A percentile compares a stretch with the other conserved stretches of the same genome.
Conservation (phyloP, 2,113 vertebrate species). For the Eolophus roseicapilla region DNA sequence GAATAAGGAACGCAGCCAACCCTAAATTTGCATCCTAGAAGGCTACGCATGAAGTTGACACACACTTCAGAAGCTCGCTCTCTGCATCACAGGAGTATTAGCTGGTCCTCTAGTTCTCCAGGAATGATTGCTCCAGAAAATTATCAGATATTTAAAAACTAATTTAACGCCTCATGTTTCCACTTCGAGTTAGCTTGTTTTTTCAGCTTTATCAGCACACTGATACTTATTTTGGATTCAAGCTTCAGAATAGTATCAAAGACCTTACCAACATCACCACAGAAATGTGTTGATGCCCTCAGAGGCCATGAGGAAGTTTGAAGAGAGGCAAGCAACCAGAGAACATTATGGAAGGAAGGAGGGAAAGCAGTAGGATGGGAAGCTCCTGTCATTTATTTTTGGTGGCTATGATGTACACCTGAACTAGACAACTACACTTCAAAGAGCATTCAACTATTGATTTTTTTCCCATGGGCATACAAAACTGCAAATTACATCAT, state of each 20-base stretch:
- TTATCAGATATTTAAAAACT: background rate
- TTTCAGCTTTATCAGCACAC: background rate
- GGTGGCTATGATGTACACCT: background rate
- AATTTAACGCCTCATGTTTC: background rate
- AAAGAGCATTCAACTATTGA: background rate
- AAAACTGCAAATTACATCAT: background rate
- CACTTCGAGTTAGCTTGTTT: background rate
- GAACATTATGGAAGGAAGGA: background rate
- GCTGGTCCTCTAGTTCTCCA: background rate
- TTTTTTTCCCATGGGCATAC: background rate
- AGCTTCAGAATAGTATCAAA: background rate
- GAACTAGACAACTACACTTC: background rate
- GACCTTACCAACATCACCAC: background rate
- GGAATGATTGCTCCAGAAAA: background rate
- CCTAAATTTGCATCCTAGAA: background rate
- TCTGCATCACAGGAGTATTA: background rate
- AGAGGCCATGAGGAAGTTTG: background rate
- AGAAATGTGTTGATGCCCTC: background rate
- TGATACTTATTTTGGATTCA: background rate
- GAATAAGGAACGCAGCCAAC: background rate
- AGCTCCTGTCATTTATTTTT: background rate
- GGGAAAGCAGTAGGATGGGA: background rate
- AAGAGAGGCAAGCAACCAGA: background rate
- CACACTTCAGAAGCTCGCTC: background rate
- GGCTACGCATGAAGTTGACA: rapidly evolving